Evolutionary conservation across 2,797 vertebrate species (phyloP).

Genomic region (Ctenosaura bakeri): DNA sequence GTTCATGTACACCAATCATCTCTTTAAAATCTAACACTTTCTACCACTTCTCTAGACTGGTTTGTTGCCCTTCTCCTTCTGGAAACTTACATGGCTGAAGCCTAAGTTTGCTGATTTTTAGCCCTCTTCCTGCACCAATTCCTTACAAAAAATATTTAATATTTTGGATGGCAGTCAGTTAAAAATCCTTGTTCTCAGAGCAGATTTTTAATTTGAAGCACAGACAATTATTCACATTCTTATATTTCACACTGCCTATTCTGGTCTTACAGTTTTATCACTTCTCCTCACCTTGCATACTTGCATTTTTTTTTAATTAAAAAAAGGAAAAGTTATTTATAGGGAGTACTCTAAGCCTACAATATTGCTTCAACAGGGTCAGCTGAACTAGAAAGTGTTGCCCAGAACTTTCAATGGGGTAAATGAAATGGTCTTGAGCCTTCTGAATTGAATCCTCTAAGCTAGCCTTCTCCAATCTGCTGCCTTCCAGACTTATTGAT

Average conservation of each 20-base stretch:
- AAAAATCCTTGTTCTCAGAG: background rate
- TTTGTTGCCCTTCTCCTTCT: background rate
- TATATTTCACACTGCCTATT: background rate
- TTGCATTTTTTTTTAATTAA: background rate
- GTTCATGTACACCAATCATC: too few species aligned
- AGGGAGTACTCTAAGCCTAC: background rate
- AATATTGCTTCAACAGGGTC: background rate
- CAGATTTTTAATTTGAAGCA: slow-evolving; percentile 2
- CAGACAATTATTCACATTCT: background rate
- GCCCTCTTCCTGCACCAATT: background rate
- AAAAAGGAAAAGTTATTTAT: background rate
- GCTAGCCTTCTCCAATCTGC: too few species aligned
- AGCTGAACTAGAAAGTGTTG: background rate
- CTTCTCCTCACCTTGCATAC: background rate
- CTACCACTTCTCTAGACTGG: too few species aligned
- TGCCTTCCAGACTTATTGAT: too few species aligned
- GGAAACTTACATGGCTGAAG: background rate
- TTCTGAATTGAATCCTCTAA: background rate
- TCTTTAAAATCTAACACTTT: background rate
- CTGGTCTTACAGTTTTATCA: background rate
- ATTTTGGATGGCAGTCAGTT: background rate
- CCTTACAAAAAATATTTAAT: background rate
- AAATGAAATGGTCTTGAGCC: background rate
- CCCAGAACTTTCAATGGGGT: background rate
- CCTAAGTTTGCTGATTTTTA: background rate